Evolutionary conservation across 2,888 invertebrate genomes (phyloP).

Genomic region (Heteromyza rotundicornis): DNA sequence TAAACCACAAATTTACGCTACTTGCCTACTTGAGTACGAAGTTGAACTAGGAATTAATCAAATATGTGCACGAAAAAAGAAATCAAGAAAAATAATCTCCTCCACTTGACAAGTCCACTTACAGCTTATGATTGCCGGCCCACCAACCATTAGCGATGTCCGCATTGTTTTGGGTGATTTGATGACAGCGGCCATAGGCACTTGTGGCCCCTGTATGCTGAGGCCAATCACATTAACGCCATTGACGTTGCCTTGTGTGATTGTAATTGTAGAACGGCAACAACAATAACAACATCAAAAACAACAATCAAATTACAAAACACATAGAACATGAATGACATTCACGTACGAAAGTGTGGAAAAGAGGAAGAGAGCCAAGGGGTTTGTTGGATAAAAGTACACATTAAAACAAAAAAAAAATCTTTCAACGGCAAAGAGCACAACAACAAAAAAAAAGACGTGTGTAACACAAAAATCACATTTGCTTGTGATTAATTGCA

Average conservation of each 20-base stretch:
- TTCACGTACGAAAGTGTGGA: constrained; percentile 12
- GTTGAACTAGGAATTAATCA: too few relatives aligned
- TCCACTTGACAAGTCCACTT: too few relatives aligned
- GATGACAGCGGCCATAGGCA: constrained; percentile 61
- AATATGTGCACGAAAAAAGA: too few relatives aligned
- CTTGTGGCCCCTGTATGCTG: constrained; percentile 66
- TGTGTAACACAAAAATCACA: background rate
- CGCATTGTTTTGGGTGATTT: constrained; percentile 38
- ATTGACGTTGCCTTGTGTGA: constrained; percentile 71
- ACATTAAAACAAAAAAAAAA: constrained; percentile 38
- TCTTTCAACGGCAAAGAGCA: constrained; percentile 34
- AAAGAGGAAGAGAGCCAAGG: constrained; percentile 13
- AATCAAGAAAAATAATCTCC: too few relatives aligned
- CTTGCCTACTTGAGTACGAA: too few relatives aligned
- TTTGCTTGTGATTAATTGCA: background rate
- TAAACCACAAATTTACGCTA: too few relatives aligned
- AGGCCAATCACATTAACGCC: constrained; percentile 75
- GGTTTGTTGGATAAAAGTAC: constrained; percentile 11
- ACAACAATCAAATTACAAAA: too few relatives aligned
- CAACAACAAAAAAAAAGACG: background rate
- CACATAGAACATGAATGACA: too few relatives aligned
- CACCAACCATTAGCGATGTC: constrained; percentile 21
- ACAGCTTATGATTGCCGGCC: constrained; percentile 54
- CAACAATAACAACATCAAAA: constrained; percentile 23
- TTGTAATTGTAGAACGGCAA: constrained; percentile 22